A percentile compares a stretch with the other conserved stretches of the same genome.
Evolutionary conservation across 2,888 invertebrate species (phyloP).

Genomic region (Scrobipalpa atriplicella): DNA sequence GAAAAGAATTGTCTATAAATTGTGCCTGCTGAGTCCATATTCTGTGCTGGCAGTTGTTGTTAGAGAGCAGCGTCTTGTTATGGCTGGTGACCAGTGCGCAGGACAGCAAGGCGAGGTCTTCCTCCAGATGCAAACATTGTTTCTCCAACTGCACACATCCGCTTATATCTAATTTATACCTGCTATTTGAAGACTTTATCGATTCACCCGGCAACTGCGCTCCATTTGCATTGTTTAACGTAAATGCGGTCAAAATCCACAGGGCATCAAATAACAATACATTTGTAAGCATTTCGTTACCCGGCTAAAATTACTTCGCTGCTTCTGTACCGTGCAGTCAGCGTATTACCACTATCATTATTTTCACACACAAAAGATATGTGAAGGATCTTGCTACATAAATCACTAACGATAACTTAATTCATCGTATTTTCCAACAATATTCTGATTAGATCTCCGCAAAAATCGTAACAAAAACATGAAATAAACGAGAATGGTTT

Average conservation of each 20-base stretch:
- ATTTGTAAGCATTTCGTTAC: conserved; percentile 61
- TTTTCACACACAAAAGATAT: neutral
- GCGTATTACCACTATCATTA: neutral
- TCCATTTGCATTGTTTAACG: conserved; percentile 48
- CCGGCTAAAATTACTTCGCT: conserved; percentile 38
- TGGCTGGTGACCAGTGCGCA: conserved; percentile 68
- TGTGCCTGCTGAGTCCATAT: conserved; percentile 69
- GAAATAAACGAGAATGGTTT: conserved; percentile 8
- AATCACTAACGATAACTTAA: neutral
- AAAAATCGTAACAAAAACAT: conserved; percentile 17
- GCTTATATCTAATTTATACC: conserved; percentile 60
- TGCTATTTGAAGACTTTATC: conserved; percentile 53
- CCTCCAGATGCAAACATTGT: conserved; percentile 68
- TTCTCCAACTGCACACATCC: conserved; percentile 68
- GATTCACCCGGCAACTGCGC: conserved; percentile 54
- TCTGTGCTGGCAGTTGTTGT: conserved; percentile 67
- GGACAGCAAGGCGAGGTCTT: conserved; percentile 66
- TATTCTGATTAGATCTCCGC: neutral
- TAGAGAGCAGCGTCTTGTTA: conserved; percentile 61
- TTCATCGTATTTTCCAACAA: neutral
- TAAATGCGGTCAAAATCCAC: conserved; percentile 46
- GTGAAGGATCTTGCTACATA: neutral
- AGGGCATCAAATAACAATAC: conserved; percentile 45
- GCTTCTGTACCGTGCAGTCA: neutral
- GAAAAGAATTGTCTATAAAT: conserved; percentile 62